Percentiles rank a stretch among this genome's conserved stretches.
Conservation (phyloP, 2,888 invertebrate species). For the Meta bourneti region DNA sequence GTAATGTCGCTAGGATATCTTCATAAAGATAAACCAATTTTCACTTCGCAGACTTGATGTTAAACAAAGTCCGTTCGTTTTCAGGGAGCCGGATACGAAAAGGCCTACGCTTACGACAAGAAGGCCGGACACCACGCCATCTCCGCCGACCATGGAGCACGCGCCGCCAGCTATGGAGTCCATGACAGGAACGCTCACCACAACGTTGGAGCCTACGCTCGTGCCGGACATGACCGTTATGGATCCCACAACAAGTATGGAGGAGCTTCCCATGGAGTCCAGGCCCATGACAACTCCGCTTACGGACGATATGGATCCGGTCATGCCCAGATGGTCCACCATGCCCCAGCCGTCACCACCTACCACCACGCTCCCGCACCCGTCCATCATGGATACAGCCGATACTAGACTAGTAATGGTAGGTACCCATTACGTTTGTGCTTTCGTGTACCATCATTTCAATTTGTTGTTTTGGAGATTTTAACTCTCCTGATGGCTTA, state of each 20-base stretch:
- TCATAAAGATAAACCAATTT: too few species aligned
- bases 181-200: slow-evolving; percentile 67
- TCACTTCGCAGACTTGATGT: too few species aligned
- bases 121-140: slow-evolving; percentile 74
- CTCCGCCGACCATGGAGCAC: slow-evolving; percentile 69
- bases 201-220: slow-evolving; percentile 65
- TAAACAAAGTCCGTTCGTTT: background rate
- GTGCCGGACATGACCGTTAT: slow-evolving; percentile 71
- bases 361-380: slow-evolving; percentile 6
- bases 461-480: too few species aligned
- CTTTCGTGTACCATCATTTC: background rate
- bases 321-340: slow-evolving; percentile 64
- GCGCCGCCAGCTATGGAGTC: slow-evolving; percentile 60
- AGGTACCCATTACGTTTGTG: background rate
- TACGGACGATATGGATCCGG: slow-evolving; percentile 67
- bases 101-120: slow-evolving; percentile 75
- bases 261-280: slow-evolving; percentile 47
- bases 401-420: slow-evolving; percentile 68
- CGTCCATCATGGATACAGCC: slow-evolving; percentile 59
- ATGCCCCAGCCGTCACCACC: slow-evolving; percentile 61
- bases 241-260: slow-evolving; percentile 71
- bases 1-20: too few species aligned
- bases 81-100: slow-evolving; percentile 73
- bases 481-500: too few species aligned
- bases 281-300: slow-evolving; percentile 51